phyloP scores from a whole-genome alignment of 1,140 invertebrate genomes.

The Drosophila takahashii region DNA sequence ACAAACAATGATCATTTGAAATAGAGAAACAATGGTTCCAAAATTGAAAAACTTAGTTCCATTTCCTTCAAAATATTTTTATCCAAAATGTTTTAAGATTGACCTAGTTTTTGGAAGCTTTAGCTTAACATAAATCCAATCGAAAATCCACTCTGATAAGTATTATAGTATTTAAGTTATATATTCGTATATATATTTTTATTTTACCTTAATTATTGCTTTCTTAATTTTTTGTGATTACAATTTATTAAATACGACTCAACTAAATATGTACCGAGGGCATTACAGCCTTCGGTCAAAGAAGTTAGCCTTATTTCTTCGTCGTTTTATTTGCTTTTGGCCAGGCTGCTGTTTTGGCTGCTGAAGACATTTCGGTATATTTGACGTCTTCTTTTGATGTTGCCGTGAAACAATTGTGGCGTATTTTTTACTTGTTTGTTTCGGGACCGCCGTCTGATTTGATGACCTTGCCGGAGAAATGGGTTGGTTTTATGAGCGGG shows the following conservation, averaged over 20 bases:
- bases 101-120: background rate
- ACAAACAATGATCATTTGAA: background rate
- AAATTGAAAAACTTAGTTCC: background rate
- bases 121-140: too few relatives aligned
- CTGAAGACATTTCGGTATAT: slow-evolving; percentile 54
- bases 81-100: background rate
- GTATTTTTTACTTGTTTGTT: slow-evolving; percentile 24
- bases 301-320: background rate
- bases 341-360: slow-evolving; percentile 32
- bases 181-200: too few relatives aligned
- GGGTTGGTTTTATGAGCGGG: slow-evolving; percentile 54
- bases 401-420: slow-evolving; percentile 61
- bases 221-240: background rate
- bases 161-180: too few relatives aligned
- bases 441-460: slow-evolving; percentile 48
- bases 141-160: too few relatives aligned
- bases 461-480: slow-evolving; percentile 60
- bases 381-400: slow-evolving; percentile 67
- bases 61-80: background rate
- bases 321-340: slow-evolving; percentile 12
- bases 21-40: background rate
- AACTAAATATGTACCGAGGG: slow-evolving; percentile 6
- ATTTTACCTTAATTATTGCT: too few relatives aligned
- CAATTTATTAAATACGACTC: background rate
- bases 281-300: slow-evolving; percentile 7